A percentile compares a stretch with the other conserved stretches of the same genome.
Evolutionary conservation across 2,113 vertebrate genomes (phyloP).

Genomic region (Emydura subglobosa): DNA sequence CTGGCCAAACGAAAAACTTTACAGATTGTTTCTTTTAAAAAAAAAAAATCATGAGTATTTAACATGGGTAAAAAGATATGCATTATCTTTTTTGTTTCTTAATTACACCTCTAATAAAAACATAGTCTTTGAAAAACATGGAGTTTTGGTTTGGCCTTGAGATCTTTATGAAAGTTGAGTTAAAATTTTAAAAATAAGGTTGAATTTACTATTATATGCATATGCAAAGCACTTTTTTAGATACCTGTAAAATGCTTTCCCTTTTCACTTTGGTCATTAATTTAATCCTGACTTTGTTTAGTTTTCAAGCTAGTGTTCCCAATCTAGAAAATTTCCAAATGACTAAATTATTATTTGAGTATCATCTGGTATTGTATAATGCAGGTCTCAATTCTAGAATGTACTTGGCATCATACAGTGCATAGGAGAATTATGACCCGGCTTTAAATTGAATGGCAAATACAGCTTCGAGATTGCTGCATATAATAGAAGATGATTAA

Average conservation of each 20-base stretch:
- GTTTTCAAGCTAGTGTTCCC: neutral
- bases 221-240: neutral
- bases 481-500: neutral
- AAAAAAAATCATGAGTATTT: neutral
- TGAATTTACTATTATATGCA: neutral
- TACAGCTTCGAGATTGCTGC: neutral
- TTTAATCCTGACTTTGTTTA: neutral
- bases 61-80: neutral
- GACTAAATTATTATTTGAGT: neutral
- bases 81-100: neutral
- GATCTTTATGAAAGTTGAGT: neutral
- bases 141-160: neutral
- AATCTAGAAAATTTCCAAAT: neutral
- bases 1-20: neutral
- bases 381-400: neutral
- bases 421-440: neutral
- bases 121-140: neutral
- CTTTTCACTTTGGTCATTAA: neutral
- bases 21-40: neutral
- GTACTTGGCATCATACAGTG: neutral
- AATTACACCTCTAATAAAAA: neutral
- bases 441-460: neutral
- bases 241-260: neutral
- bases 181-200: neutral
- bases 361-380: neutral